A percentile compares a stretch with the other conserved stretches of the same genome.
These are phyloP conservation scores for Labroides dimidiatus DNA, from an alignment of 2,797 vertebrate species.

Conservation along the genomic window DNA sequence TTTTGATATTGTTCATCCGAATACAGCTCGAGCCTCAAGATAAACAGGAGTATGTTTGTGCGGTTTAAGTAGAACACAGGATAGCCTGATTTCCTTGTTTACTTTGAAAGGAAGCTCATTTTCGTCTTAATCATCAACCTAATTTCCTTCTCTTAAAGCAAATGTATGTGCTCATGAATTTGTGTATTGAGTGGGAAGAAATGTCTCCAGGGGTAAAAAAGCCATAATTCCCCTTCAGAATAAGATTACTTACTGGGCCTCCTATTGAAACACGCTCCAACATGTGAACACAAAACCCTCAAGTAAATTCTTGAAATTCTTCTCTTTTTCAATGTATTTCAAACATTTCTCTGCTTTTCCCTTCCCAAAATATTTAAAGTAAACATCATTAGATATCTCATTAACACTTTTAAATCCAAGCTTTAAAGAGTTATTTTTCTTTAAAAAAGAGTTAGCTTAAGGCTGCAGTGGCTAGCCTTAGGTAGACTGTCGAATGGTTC, in stretches of 20 bases:
- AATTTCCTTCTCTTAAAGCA: background rate
- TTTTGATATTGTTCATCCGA: conserved; percentile 11
- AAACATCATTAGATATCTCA: conserved; percentile 10
- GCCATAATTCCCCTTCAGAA: conserved; percentile 40
- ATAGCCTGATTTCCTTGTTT: too few species aligned
- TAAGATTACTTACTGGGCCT: conserved; percentile 13
- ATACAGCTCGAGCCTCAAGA: background rate
- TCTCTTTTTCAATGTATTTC: background rate
- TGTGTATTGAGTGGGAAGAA: conserved; percentile 26
- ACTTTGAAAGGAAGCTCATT: conserved; percentile 1
- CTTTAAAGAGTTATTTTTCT: conserved; percentile 13
- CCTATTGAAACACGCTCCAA: conserved; percentile 20
- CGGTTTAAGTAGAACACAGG: conserved; percentile 14
- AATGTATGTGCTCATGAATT: background rate
- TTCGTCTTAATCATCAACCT: background rate
- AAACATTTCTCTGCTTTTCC: background rate
- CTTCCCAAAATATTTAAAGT: background rate
- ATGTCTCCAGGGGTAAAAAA: conserved; percentile 34
- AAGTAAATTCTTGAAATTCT: background rate
- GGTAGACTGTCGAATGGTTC: conserved; percentile 38
- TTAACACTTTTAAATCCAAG: conserved; percentile 1
- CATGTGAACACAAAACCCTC: background rate
- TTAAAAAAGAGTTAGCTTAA: conserved; percentile 23
- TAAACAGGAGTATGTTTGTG: conserved; percentile 4
- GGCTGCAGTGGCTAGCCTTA: conserved; percentile 29